Evolutionary conservation across 2,797 vertebrate species (phyloP), one percentile per base, ranked within the genome.

Genomic region (Podarcis siculus): DNA sequence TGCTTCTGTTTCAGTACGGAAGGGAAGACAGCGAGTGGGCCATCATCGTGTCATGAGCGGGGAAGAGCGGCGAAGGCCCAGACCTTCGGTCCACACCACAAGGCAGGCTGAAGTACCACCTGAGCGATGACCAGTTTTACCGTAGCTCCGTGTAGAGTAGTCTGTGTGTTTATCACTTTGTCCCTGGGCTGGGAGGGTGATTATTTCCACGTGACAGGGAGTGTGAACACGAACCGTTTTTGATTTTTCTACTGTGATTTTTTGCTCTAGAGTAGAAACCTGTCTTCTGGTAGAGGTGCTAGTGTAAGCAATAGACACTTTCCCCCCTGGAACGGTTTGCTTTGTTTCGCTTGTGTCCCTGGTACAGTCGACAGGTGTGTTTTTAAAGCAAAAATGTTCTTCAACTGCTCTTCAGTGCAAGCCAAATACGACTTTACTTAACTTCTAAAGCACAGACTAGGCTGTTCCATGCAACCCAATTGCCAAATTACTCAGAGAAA

Each of bases 21-120:
- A 95, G 95, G 94, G 97, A 96, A 73, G 92, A 96, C 83, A 98
- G 97, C 0, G 94, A 98, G n/a, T 98, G 98, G 98, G 92, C 96
- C 6, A 58, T 97, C 85, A 78, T 96, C 90, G 94, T 98, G 87
- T 96, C 97, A 0, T 97, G 95, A 96, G 25, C 17, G 58, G 49
- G 83, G 80, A 89, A 91, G 42, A 87, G 77, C 42, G 17, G 23
- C 71, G 82, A 58, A 84, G 81, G 0, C 17, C 90, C 42, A 39
- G 32, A 81, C 30, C 80, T 83, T 89, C 79, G 73, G 12, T 39
- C 19, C 83, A 78, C 82, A 87, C 67, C 86, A 35, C 27, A 77
- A 61, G 77, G 66, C 35, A 87, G 85, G 66, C 72, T 42, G 19
- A 85, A n/a, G 4, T 85, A 30, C 49, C 32, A 88, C 67, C 73